Evolutionary conservation across 2,888 invertebrate species (phyloP).

Genomic region (Griposia aprilina): DNA sequence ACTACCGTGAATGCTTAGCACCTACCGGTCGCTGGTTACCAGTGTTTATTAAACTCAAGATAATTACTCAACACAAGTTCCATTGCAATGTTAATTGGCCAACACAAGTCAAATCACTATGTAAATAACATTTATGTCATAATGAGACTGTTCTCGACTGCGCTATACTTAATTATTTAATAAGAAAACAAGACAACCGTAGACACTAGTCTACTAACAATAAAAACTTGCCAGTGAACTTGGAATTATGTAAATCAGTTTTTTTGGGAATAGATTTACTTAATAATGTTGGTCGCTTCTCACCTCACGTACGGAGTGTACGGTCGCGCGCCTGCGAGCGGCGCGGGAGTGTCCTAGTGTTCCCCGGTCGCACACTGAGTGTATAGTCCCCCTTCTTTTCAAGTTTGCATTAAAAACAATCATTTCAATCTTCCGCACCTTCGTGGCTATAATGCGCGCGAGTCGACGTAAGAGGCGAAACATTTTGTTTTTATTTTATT

Average conservation of each 20-base stretch:
- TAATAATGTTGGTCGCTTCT: constrained; percentile 61
- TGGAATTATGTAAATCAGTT: constrained; percentile 49
- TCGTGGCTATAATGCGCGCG: constrained; percentile 76
- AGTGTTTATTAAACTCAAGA: constrained; percentile 40
- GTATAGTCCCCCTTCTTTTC: constrained; percentile 78
- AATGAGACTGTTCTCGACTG: constrained; percentile 46
- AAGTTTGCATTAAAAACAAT: constrained; percentile 79
- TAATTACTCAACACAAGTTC: constrained; percentile 50
- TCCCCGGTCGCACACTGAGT: constrained; percentile 77
- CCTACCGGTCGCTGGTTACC: constrained; percentile 24
- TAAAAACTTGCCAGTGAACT: constrained; percentile 40
- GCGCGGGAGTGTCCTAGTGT: constrained; percentile 60
- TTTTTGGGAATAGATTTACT: constrained; percentile 18
- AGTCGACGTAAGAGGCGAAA: constrained; percentile 79
- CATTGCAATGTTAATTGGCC: constrained; percentile 55
- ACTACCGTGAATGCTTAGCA: constrained; percentile 30
- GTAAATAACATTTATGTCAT: constrained; percentile 50
- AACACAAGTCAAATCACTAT: constrained; percentile 47
- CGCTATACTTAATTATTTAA: constrained; percentile 30
- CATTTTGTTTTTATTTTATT: constrained; percentile 70
- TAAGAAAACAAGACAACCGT: constrained; percentile 29
- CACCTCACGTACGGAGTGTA: constrained; percentile 86
- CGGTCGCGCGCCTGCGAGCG: constrained; percentile 77
- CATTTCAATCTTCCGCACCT: constrained; percentile 79
- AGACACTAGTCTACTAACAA: constrained; percentile 7